A percentile compares a stretch with the other conserved stretches of the same genome.
These are phyloP conservation scores for Conus canariensis DNA, from an alignment of 2,888 invertebrate species.

Conservation along the genomic window DNA sequence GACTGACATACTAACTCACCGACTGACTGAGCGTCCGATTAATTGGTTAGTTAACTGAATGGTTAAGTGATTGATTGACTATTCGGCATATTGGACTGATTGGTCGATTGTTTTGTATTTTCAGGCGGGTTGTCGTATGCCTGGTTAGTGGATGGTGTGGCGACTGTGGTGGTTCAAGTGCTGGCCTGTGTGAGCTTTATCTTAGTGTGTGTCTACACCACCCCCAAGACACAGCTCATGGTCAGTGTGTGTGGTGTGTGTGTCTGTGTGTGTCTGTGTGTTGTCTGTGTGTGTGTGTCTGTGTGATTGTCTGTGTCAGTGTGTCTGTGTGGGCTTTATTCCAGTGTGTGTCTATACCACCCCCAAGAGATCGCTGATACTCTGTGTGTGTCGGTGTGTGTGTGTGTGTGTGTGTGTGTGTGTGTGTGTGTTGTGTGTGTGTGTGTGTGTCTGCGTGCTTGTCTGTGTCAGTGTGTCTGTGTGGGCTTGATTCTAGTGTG, in stretches of 20 bases:
- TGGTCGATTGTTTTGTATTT: constrained; percentile 8
- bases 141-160: constrained; percentile 58
- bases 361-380: too few species aligned
- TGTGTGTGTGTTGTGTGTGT: too few species aligned
- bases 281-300: constrained; percentile 30
- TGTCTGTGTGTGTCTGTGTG: constrained; percentile 24
- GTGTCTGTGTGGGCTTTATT: too few species aligned
- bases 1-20: not conserved
- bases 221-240: constrained; percentile 64
- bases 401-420: constrained; percentile 42
- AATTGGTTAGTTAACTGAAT: too few species aligned
- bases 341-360: too few species aligned
- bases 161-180: constrained; percentile 60
- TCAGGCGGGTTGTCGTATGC: constrained; percentile 70
- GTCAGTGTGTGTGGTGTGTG: constrained; percentile 53
- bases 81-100: not conserved
- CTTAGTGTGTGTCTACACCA: constrained; percentile 60
- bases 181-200: constrained; percentile 56
- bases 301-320: not conserved
- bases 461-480: constrained; percentile 14
- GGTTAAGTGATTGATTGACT: not conserved
- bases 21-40: too few species aligned
- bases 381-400: constrained; percentile 10
- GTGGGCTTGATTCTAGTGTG: too few species aligned
- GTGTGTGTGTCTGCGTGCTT: not conserved